Conservation (phyloP, 2,113 vertebrate species). For the Ardeotis arabs region DNA sequence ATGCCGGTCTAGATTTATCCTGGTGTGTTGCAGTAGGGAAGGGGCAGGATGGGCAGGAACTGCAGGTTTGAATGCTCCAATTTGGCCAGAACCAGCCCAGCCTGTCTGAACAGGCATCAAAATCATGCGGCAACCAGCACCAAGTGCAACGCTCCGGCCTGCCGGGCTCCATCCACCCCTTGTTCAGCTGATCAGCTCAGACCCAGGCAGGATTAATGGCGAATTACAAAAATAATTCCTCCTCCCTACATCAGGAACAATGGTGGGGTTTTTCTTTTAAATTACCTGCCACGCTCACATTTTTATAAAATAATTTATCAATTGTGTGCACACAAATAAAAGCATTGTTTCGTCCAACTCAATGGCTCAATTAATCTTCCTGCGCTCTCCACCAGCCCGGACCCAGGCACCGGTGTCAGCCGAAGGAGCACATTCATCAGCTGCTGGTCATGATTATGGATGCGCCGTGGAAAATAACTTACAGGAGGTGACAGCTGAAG, state of each 20-base stretch:
- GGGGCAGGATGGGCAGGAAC: not conserved
- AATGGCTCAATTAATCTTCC: constrained; percentile 53
- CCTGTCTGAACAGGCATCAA: not conserved
- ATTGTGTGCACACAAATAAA: not conserved
- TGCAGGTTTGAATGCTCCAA: not conserved
- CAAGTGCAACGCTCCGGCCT: not conserved
- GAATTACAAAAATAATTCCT: constrained; percentile 32
- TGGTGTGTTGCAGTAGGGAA: not conserved
- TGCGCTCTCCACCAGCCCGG: not conserved
- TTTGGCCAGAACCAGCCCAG: not conserved
- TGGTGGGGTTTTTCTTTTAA: not conserved
- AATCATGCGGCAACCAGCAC: fast-evolving
- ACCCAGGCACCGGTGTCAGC: not conserved
- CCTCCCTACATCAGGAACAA: not conserved
- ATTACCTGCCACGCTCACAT: constrained; percentile 20
- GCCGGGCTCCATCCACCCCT: not conserved
- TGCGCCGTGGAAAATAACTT: not conserved
- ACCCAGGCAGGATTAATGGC: constrained; percentile 26
- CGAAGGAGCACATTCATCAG: not conserved
- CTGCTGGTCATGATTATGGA: not conserved
- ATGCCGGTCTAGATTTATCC: not conserved
- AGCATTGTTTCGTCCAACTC: constrained; percentile 31
- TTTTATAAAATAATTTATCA: constrained; percentile 17
- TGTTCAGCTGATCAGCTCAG: constrained; percentile 13
- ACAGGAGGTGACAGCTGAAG: constrained; percentile 37